Evolutionary conservation across 2,113 vertebrate species (phyloP).

Genomic region (Cisticola juncidis): DNA sequence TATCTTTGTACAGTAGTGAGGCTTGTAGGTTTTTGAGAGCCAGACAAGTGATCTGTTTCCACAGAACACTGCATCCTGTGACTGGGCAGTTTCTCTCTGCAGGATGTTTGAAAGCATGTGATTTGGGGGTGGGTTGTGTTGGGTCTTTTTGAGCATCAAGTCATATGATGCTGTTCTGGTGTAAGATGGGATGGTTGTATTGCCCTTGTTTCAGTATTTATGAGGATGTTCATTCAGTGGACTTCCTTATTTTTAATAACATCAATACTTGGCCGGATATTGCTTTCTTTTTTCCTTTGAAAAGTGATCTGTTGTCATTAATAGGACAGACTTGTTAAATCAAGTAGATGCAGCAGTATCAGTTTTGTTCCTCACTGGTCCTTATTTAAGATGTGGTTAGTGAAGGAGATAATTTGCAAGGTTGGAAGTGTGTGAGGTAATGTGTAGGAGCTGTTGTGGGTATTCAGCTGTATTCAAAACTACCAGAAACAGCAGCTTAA

Average conservation of each 20-base stretch:
- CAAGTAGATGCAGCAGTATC: neutral
- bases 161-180: slow-evolving; percentile 30
- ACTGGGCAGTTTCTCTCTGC: slow-evolving; percentile 33
- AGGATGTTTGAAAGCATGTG: slow-evolving; percentile 40
- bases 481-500: neutral
- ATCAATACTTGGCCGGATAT: neutral
- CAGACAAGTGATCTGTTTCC: neutral
- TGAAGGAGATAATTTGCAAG: neutral
- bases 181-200: slow-evolving; percentile 24
- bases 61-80: neutral
- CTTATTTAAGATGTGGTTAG: neutral
- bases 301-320: neutral
- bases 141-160: neutral
- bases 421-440: neutral
- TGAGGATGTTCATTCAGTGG: neutral
- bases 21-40: neutral
- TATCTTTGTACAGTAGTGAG: neutral
- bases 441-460: neutral
- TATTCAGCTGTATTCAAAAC: neutral
- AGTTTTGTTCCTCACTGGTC: neutral
- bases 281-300: neutral
- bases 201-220: neutral
- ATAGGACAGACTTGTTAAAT: neutral
- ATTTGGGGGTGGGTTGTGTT: neutral
- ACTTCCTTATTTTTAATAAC: slow-evolving; percentile 40